Evolutionary conservation across 2,797 vertebrate species (phyloP), one percentile per base, ranked within the genome.

Genomic region (Moxostoma hubbsi): DNA sequence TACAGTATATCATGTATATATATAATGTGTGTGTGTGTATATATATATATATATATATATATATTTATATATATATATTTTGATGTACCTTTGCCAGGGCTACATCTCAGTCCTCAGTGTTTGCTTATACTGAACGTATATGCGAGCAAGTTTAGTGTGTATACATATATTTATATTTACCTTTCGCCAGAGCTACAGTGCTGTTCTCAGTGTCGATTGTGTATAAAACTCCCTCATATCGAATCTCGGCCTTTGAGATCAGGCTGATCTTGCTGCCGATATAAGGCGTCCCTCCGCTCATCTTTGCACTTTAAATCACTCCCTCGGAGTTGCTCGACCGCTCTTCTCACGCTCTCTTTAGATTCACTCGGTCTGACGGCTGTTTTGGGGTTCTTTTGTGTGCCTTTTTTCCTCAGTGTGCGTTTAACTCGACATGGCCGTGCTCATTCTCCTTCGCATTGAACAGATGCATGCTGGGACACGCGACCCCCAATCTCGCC

Each of bases 211-310:
- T 96, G 85, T 97, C 96, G 89, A 97, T 97, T 63, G 96, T 97
- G 89, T 97, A 97, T 62, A 97, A 86, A 85, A 97, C 95, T 84
- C 96, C 96, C 87, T 97, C 96, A 91, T 97, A 97, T 87, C 96
- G 95, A 73, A 97, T 97, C 92, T 95, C 95, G 90, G 96, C 96
- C 94, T 97, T 97, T 65, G 96, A 97, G 88, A 96, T 94, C 11
- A 97, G 93, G 94, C 96, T 97, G 89, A 97, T 97, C 89, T 97
- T 97, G 89, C 98, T 99, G 70, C 98, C 98, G 85, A 99, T 99
- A 85, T 99, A 99, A 80, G 98, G 97, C 81, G 97, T 98, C 87
- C 97, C 97, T 87, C 95, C 96, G 75, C 97, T 98, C 97, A 99
- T 94, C 83, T 89, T 88, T 16, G 46, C 73, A 75, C 73, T 79